Evolutionary conservation across 1,140 invertebrate genomes (phyloP).

Genomic region (Hylaeus volcanicus): DNA sequence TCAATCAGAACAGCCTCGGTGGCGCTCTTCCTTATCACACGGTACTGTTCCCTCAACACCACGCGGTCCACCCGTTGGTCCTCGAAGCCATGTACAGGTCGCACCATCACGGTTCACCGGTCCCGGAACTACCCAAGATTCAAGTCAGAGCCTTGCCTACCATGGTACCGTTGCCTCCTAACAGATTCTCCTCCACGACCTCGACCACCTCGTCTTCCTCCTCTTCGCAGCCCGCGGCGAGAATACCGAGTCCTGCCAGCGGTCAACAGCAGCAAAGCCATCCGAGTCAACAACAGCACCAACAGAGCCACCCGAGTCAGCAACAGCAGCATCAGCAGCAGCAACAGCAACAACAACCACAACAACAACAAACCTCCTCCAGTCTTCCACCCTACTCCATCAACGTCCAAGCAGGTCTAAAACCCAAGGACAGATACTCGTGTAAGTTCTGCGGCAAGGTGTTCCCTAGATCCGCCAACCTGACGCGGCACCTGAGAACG

Average conservation of each 20-base stretch:
- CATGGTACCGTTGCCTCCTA: conserved; percentile 78
- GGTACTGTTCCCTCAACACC: conserved; percentile 83
- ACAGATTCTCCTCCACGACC: conserved; percentile 71
- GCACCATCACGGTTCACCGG: conserved; percentile 76
- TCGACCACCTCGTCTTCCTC: conserved; percentile 68
- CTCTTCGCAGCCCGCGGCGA: conserved; percentile 58
- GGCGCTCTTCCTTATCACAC: conserved; percentile 76
- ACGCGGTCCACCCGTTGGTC: conserved; percentile 84
- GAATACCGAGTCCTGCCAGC: conserved; percentile 61
- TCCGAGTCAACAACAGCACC: conserved; percentile 48
- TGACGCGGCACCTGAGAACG: conserved; percentile 97
- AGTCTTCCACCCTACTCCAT: conserved; percentile 79
- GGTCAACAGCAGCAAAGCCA: conserved; percentile 56
- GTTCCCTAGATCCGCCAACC: conserved; percentile 98
- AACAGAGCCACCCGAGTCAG: conserved; percentile 53
- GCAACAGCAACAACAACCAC: conserved; percentile 49
- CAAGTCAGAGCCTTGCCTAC: conserved; percentile 78
- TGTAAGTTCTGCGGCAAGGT: conserved; percentile 99
- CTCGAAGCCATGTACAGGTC: conserved; percentile 87
- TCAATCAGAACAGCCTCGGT: conserved; percentile 74
- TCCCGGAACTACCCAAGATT: conserved; percentile 78
- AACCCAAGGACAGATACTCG: conserved; percentile 94
- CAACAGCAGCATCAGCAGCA: conserved; percentile 55
- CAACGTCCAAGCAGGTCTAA: conserved; percentile 79
- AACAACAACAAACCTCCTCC: conserved; percentile 74